Base-by-base conservation (phyloP, 2,888 invertebrate species). In the Dryomyza anilis region DNA sequence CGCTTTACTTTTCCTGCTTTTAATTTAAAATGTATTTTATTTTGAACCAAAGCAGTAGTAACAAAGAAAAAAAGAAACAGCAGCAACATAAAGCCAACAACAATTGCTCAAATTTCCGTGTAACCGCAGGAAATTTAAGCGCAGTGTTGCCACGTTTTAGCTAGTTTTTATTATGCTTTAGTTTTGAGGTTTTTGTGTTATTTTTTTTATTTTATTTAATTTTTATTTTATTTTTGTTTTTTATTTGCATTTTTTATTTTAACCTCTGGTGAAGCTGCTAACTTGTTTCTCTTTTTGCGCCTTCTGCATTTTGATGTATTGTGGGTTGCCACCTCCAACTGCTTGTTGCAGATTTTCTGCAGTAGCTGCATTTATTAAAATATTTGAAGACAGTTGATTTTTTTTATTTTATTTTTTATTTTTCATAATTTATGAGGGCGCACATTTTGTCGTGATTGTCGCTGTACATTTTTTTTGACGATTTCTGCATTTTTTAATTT, bases 341-440 rank as follows among this genome's bases (percentile, higher is more conserved):
- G 12, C 3, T 27, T n/a, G n/a, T n/a, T n/a, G n/a, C n/a, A n/a
- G n/a, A 8, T 46, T 59, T 46, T 29, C 29, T 59, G 30, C 30
- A 61, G 53, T 53, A 61, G 61, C 30, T 53, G 61, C 39, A 43
- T 61, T 61, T 53, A 53, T 61, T 61, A 53, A 10, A 36, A 39
- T 53, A 33, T 33, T 33, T 33, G 33, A 33, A 33, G 7, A 33
- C 33, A 8, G 7, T 33, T 8, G 12, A 7, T 39, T 12, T 4
- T 12, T 39, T 14, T 5, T 39, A 5, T 39, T 39, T 39, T n/a
- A 39, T 39, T 39, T 33, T 33, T 8, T 8, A 33, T 33, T 6
- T 33, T 33, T 8, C 7, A 39, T 14, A 39, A 39, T 4, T 39
- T n/a, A n/a, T 43, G 19, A 43, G 7, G 43, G 14, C 43, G n/a